Evolutionary conservation across 2,797 vertebrate genomes (phyloP), one percentile per base, ranked within the genome.

Genomic region (Sebastolobus alascanus): DNA sequence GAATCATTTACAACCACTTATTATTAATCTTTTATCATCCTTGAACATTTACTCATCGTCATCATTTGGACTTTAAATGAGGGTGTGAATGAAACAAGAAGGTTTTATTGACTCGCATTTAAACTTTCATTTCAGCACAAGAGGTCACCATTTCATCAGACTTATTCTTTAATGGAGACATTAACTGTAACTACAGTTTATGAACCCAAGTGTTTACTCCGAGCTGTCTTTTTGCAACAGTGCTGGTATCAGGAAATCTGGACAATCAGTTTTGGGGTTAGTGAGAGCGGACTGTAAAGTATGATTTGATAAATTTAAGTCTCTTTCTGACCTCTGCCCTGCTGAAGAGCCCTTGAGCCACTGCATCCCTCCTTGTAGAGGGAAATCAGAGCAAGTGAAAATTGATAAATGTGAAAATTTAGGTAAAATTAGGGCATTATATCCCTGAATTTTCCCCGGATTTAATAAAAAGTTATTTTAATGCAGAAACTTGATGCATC

Each of bases 271-370:
- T 11, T 56, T 4, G 14, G 4, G 33, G 38, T 59, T 31, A 9
- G 20, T 40, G 35, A 35, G 25, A 63, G 67, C 35, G 10, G 13
- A 67, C 18, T 61, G 43, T 14, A n/a, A 9, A 0, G n/a, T 7
- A 20, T 43, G 13, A 29, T 12, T 8, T 11, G 29, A 55, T 10
- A 4, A 0, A 14, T 25, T 12, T 12, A 18, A 31, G 40, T 14
- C 55, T 13, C 16, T 40, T 37, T 43, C 18, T 65, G 56, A 46
- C 55, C 7, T 25, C 56, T 54, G 55, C 27, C 46, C 71, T 74
- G 60, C 76, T 89, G 61, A 88, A 63, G 81, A 83, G 74, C 75
- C 73, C 70, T 81, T 1, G 65, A 84, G 75, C 66, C 75, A 29
- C 61, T 80, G 40, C 59, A 31, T 43, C 59, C 3, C 4, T 50